Percentiles rank a stretch among this genome's conserved stretches.
Conservation (phyloP, 2,888 invertebrate species). For the Lepidonotus clava region DNA sequence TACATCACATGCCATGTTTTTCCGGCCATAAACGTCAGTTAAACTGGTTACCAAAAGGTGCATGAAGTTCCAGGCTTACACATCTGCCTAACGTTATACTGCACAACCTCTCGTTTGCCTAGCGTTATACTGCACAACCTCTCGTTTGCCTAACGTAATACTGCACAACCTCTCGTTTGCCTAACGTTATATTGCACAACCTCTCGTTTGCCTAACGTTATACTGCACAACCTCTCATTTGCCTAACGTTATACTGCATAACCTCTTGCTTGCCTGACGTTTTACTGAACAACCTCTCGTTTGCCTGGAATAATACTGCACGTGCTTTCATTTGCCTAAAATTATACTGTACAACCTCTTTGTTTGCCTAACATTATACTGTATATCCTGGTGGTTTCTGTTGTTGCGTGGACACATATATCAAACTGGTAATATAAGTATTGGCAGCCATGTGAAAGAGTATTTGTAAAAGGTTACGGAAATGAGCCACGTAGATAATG, state of each 20-base stretch:
- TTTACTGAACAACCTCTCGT: background rate
- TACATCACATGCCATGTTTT: no score
- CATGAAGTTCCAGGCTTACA: no score
- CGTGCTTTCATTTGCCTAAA: background rate
- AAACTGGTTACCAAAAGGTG: no score
- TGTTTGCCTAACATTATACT: background rate
- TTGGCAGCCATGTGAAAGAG: slow-evolving; percentile 53
- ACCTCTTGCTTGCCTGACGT: background rate
- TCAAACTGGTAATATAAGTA: slow-evolving; percentile 50
- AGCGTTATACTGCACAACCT: no score
- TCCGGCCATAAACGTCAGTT: no score
- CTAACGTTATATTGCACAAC: background rate
- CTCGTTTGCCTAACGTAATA: no score
- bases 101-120: no score
- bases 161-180: no score
- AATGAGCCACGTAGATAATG: slow-evolving; percentile 52
- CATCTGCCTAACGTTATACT: no score
- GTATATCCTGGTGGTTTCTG: slow-evolving; percentile 56
- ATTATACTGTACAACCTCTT: background rate
- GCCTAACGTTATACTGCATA: background rate
- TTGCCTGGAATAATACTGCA: background rate
- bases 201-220: background rate
- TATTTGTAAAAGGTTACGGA: slow-evolving; percentile 57
- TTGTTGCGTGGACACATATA: slow-evolving; percentile 14
- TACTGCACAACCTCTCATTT: background rate